Evolutionary conservation across 2,113 vertebrate species (phyloP).

Genomic region (Tachysurus vachellii): DNA sequence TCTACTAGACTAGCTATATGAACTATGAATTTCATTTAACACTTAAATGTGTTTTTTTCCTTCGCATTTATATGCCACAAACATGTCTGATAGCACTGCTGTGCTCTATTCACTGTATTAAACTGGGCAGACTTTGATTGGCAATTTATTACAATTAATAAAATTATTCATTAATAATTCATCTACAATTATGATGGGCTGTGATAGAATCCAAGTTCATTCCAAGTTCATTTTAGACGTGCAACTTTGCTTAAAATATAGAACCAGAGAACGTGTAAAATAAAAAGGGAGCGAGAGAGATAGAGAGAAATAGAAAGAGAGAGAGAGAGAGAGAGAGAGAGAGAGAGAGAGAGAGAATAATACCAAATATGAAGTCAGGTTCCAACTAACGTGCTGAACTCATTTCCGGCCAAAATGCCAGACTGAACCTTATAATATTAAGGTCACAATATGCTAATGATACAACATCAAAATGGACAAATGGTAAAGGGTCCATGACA

Average conservation of each 20-base stretch:
- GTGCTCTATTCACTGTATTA: slow-evolving; percentile 1
- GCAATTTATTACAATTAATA: not conserved
- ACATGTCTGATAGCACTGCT: not conserved
- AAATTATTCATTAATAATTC: slow-evolving; percentile 12
- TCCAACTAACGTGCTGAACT: slow-evolving; percentile 19
- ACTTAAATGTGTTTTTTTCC: slow-evolving; percentile 2
- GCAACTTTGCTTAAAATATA: slow-evolving; percentile 4
- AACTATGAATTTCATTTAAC: not conserved
- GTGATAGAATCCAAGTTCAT: not conserved
- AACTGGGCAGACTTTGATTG: not conserved
- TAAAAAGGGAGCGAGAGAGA: not conserved
- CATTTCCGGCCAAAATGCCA: slow-evolving; percentile 28
- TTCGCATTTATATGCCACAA: not conserved
- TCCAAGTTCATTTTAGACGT: not conserved
- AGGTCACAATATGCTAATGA: slow-evolving; percentile 33
- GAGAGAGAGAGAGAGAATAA: slow-evolving; percentile 1
- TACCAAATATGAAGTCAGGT: slow-evolving; percentile 17
- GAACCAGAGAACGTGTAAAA: not conserved
- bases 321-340: not conserved
- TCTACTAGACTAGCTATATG: no score
- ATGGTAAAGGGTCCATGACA: slow-evolving; percentile 33
- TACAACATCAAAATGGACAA: slow-evolving; percentile 36
- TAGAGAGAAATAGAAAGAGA: not conserved
- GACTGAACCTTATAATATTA: slow-evolving; percentile 34
- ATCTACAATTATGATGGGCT: not conserved